Evolutionary conservation across 2,113 vertebrate genomes (phyloP), one percentile per base, ranked within the genome.

Genomic region (Mionectes macconnelli): DNA sequence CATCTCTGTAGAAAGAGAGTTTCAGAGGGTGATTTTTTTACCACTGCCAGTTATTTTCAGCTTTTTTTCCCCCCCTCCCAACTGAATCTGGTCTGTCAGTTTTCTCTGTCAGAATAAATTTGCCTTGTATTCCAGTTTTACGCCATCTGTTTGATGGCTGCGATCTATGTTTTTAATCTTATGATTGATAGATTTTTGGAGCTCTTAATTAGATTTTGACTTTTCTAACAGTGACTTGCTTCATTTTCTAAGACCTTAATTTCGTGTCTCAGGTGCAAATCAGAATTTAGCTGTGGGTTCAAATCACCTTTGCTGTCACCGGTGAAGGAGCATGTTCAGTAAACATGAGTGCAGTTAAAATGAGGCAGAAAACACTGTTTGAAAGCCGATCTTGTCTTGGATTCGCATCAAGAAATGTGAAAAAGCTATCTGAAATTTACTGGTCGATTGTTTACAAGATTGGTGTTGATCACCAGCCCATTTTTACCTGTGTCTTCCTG

Each of bases 111-210:
- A 94, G 90, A 96, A 90, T 73, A 92, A 86, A 90, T 84, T 90
- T 76, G 57, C 77, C 84, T 66, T 37, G 20, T 85, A 39, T 90
- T 83, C 88, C 0, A 0, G 39, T 92, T 94, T 92, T 84, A 55
- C 24, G 35, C 90, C 90, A 92, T 96, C 94, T 95, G 93, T 87
- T 91, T 89, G 57, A 76, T 64, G 69, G 79, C 72, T 92, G 79
- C 59, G 77, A 18, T 95, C 4, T 66, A 85, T 77, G 59, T 62
- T 88, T 95, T 86, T 86, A 67, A 63, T 90, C 44, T 33, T 42
- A 33, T 63, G 89, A 94, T 74, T 92, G 94, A 93, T 95, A 50
- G 92, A 59, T 92, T 94, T 77, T 56, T 95, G 88, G 85, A 94
- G 39, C 63, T 91, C 70, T 91, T 78, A 52, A 90, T 95, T 82